Base-by-base conservation (phyloP, 2,888 invertebrate genomes). In the Balanococcus diminutus region DNA sequence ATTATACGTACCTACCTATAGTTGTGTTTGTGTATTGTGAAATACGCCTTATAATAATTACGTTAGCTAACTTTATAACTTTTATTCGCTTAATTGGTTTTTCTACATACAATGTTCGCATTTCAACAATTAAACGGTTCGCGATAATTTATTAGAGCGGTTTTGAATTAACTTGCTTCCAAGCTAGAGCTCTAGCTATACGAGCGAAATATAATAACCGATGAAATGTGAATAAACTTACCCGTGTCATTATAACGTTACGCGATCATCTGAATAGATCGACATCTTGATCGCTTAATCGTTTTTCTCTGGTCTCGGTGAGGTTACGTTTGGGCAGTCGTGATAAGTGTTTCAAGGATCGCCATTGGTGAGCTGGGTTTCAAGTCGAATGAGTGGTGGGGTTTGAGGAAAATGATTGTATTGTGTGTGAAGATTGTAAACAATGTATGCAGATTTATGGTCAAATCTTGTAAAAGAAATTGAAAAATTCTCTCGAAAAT, bases 51-150 rank as follows among this genome's bases (percentile, higher is more conserved):
- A 72, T 72, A 72, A 72, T 72, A 72, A 72, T 72, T 72, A 72
- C 72, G n/a, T 72, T 31, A 31, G 72, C 72, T 72, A 72, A 72
- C 72, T 28, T 72, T 72, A 31, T 72, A 72, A 72, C 72, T 28
- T 72, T 72, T 72, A 72, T 72, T 72, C 72, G 72, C 72, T 72
- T 72, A 72, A 72, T 72, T 72, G 72, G 72, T 72, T 72, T 72
- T 72, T 72, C 72, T 72, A 72, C 72, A 72, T 72, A 72, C 72
- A 72, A 72, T 72, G 72, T 72, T 72, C 72, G 25, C 31, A 72
- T 72, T 72, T 72, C 72, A 72, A 72, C 72, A 72, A 72, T 72
- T 72, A 72, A 72, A 72, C 72, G 72, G 72, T 72, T 72, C 72
- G 72, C 72, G 72, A 72, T 72, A 72, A 72, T 72, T 72, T 72